These are phyloP conservation scores for Iphiclides podalirius DNA, from an alignment of 2,888 invertebrate species.

Conservation along the genomic window DNA sequence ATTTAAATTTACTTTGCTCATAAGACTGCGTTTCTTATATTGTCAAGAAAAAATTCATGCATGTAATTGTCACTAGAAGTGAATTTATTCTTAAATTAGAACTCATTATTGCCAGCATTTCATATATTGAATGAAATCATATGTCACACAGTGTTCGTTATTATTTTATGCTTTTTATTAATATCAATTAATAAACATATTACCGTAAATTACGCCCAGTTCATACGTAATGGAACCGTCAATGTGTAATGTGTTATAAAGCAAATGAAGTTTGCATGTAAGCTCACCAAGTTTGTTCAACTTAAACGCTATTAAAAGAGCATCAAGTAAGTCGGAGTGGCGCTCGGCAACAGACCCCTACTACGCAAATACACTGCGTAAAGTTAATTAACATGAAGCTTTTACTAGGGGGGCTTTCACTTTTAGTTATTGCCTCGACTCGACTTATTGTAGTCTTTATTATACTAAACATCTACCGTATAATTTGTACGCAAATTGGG, in stretches of 20 bases:
- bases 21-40: too few species aligned
- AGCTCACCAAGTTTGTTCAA: slow-evolving; percentile 35
- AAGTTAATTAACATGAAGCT: slow-evolving; percentile 44
- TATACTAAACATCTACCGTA: slow-evolving; percentile 18
- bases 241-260: slow-evolving; percentile 38
- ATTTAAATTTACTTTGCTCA: background rate
- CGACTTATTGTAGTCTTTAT: slow-evolving; percentile 23
- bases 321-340: slow-evolving; percentile 34
- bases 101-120: too few species aligned
- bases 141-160: too few species aligned
- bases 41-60: too few species aligned
- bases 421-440: slow-evolving; percentile 23
- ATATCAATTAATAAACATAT: too few species aligned
- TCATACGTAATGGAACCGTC: too few species aligned
- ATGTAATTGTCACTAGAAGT: too few species aligned
- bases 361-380: slow-evolving; percentile 38
- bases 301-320: slow-evolving; percentile 45
- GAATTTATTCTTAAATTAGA: too few species aligned
- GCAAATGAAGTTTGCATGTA: too few species aligned
- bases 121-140: too few species aligned
- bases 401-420: slow-evolving; percentile 24
- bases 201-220: too few species aligned
- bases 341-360: slow-evolving; percentile 26
- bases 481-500: slow-evolving; percentile 21
- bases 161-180: too few species aligned